phyloP scores from a whole-genome alignment of 2,888 invertebrate genomes.

The Parnassius smintheus region DNA sequence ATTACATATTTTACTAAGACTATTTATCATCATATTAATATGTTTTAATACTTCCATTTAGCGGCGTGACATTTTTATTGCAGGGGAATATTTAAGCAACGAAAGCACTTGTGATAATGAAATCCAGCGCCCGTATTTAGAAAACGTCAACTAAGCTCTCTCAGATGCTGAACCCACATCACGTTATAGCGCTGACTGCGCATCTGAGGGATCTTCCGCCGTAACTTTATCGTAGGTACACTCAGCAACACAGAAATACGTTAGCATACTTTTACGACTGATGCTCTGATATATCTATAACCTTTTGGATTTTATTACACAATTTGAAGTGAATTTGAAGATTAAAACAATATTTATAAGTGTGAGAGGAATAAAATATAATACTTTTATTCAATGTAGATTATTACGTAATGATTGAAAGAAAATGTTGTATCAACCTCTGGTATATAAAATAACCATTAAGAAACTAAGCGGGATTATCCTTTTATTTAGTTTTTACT shows the following conservation, averaged over 20 bases:
- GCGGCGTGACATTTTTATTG: constrained; percentile 17
- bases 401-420: too few relatives aligned
- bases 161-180: constrained; percentile 38
- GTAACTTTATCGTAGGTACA: constrained; percentile 20
- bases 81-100: constrained; percentile 7
- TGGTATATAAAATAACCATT: too few relatives aligned
- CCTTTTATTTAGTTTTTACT: too few relatives aligned
- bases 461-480: too few relatives aligned
- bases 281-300: constrained; percentile 7
- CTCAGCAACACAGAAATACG: constrained; percentile 22
- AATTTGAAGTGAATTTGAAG: constrained; percentile 5
- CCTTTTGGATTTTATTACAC: constrained; percentile 18
- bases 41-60: constrained; percentile 10
- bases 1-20: too few relatives aligned
- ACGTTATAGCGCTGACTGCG: constrained; percentile 41
- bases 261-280: constrained; percentile 18
- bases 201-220: constrained; percentile 36
- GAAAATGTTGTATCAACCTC: too few relatives aligned
- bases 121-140: constrained; percentile 38
- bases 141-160: constrained; percentile 42
- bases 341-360: constrained; percentile 9
- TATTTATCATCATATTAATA: background rate
- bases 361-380: too few relatives aligned
- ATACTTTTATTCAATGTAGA: too few relatives aligned
- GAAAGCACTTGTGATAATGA: constrained; percentile 33